phyloP scores from a whole-genome alignment of 1,140 invertebrate species.

The Bradynema listronoti region DNA sequence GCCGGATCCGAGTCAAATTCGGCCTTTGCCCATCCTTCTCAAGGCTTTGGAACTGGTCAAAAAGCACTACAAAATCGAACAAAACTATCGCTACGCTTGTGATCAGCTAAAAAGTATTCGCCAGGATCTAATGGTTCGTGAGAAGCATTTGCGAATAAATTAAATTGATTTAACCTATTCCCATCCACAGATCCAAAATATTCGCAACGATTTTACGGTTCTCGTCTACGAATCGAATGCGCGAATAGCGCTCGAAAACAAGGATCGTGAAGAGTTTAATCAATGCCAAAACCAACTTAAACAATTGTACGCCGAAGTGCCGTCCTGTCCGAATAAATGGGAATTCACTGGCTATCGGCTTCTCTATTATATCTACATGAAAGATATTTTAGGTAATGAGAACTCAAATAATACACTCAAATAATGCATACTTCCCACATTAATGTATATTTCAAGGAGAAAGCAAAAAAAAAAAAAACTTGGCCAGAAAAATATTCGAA shows the following conservation, averaged over 20 bases:
- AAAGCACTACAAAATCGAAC: slow-evolving; percentile 24
- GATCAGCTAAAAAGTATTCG: slow-evolving; percentile 96
- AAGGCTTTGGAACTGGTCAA: slow-evolving; percentile 37
- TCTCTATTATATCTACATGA: slow-evolving; percentile 92
- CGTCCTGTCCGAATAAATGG: slow-evolving; percentile 67
- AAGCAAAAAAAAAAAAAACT: no score
- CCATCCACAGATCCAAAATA: slow-evolving; percentile 75
- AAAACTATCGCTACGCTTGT: slow-evolving; percentile 46
- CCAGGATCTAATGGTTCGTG: slow-evolving; percentile 87
- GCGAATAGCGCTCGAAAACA: slow-evolving; percentile 87
- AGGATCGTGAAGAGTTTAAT: slow-evolving; percentile 96
- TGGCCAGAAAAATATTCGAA: neutral
- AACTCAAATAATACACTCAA: slow-evolving; percentile 2
- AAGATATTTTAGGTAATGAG: slow-evolving; percentile 80
- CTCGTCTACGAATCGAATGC: slow-evolving; percentile 97
- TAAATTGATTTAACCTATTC: slow-evolving; percentile 9
- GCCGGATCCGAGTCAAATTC: slow-evolving; percentile 37
- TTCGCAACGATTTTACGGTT: slow-evolving; percentile 84
- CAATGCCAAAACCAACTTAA: slow-evolving; percentile 95
- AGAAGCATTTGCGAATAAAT: slow-evolving; percentile 15
- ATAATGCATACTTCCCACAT: no score
- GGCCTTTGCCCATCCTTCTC: slow-evolving; percentile 23
- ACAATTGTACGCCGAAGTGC: slow-evolving; percentile 73
- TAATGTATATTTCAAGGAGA: no score
- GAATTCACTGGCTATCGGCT: slow-evolving; percentile 92